These are phyloP conservation scores for Enteromius treurensis DNA, from an alignment of 2,797 vertebrate genomes.

Conservation along the genomic window DNA sequence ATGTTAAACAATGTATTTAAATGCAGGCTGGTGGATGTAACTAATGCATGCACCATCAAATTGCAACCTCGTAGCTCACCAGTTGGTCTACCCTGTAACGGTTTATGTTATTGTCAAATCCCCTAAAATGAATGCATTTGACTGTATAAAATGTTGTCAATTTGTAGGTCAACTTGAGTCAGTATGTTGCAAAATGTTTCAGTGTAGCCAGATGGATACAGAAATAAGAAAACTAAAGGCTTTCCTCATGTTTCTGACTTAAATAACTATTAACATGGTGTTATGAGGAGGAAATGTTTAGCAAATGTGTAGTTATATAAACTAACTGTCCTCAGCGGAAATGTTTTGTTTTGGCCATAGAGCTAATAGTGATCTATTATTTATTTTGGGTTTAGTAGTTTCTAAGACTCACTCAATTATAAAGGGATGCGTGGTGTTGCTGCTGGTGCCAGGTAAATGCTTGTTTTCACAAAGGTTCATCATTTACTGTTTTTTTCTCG, in stretches of 20 bases:
- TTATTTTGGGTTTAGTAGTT: conserved; percentile 18
- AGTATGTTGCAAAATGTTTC: neutral
- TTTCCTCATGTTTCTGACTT: conserved; percentile 2
- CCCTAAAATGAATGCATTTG: neutral
- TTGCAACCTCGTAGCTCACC: neutral
- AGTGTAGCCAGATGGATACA: neutral
- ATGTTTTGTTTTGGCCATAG: conserved; percentile 6
- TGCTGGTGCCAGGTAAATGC: conserved; percentile 33
- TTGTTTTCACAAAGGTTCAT: conserved; percentile 45
- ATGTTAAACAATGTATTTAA: neutral
- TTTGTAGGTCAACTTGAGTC: neutral
- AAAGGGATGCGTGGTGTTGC: neutral
- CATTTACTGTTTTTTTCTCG: conserved; percentile 27
- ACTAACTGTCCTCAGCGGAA: neutral
- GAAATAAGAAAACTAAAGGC: neutral
- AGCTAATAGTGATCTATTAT: conserved; percentile 26
- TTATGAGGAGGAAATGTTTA: neutral
- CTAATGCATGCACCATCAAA: neutral
- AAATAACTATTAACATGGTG: neutral
- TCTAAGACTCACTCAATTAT: conserved; percentile 16
- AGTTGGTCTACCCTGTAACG: neutral
- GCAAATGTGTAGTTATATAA: neutral
- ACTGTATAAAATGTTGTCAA: neutral
- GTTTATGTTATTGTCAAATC: neutral
- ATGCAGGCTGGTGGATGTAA: neutral